Evolutionary conservation across 23 tunicate species (phyloP), one percentile per base, ranked within the genome.

Genomic region (Halocynthia aurantium): DNA sequence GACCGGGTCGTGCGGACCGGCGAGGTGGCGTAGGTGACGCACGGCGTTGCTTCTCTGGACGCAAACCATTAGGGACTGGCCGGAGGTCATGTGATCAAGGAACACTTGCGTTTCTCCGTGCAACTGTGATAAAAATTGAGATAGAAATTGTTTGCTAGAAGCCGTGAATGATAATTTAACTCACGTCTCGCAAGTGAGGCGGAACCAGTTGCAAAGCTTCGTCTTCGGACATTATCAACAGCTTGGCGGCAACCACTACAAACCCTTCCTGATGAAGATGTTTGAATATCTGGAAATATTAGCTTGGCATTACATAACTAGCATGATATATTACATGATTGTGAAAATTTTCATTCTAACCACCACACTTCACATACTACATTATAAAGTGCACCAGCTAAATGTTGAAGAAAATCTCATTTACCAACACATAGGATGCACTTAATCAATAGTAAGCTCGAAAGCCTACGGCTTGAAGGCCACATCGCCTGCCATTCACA

Each of bases 161-260:
- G 20, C 49, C 49, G 49, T 20, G 5, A 22, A 21, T 7, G 17
- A 17, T 20, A 52, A 55, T 75, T 65, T 6, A 10, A 65, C 78
- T 56, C 64, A 86, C 93, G 54, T 81, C 77, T 73, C 70, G 56
- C 22, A 66, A 77, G 53, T 73, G 78, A 57, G 75, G 31, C 7
- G 95, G 95, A 31, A 78, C 66, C 51, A 88, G 67, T 73, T 88
- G 87, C 15, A 66, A 65, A 2, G 95, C 95, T 79, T 88, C 88
- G 57, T 88, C 87, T 44, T 88, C 95, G 0, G 87, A 72, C 18
- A 88, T 31, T n/a, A 73, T 66, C 44, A 62, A 51, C 73, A 88
- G 52, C 10, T 68, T 79, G 40, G 75, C 76, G n/a, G 84, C 95
- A 51, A 88, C 87, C 21, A 88, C 83, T 8, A n/a, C 63, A 78